Evolutionary conservation across 2,113 vertebrate species (phyloP).

Genomic region (Pseudolaguvia tuberculata): DNA sequence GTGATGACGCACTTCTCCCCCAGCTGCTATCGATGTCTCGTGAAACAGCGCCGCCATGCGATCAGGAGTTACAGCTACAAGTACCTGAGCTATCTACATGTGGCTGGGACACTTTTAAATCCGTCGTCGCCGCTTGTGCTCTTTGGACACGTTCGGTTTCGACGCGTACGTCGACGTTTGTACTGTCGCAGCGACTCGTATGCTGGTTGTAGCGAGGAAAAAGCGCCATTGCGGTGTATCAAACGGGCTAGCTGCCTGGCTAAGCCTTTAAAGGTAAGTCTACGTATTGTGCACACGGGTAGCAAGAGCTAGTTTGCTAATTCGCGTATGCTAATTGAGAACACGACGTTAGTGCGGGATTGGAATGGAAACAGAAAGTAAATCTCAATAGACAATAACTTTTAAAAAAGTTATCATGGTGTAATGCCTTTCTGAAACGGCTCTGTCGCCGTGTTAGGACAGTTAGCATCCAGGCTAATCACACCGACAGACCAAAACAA

Average conservation of each 20-base stretch:
- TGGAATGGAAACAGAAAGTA: neutral
- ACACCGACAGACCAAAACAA: conserved; percentile 19
- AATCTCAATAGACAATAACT: neutral
- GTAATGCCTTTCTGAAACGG: neutral
- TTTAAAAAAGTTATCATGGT: neutral
- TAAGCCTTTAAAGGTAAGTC: conserved; percentile 24
- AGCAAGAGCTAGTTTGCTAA: conserved; percentile 8
- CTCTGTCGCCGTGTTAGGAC: neutral
- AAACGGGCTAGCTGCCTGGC: conserved; percentile 19
- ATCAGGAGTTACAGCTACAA: conserved; percentile 17
- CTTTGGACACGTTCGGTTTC: conserved; percentile 9
- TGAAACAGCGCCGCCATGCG: conserved; percentile 43
- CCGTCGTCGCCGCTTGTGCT: conserved; percentile 12
- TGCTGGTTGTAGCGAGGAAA: conserved; percentile 34
- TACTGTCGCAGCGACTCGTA: conserved; percentile 3
- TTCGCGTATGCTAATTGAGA: conserved; percentile 12
- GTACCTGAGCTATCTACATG: conserved; percentile 39
- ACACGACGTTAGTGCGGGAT: neutral
- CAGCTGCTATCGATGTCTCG: neutral
- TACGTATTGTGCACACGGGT: conserved; percentile 11
- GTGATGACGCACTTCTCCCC: conserved; percentile 36
- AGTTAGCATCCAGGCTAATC: conserved; percentile 3
- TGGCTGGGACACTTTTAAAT: conserved; percentile 46
- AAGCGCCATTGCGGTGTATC: conserved; percentile 13
- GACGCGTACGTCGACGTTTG: neutral